A percentile compares a stretch with the other conserved stretches of the same genome.
phyloP scores from a whole-genome alignment of 2,113 vertebrate species.

The Orcinus orca region DNA sequence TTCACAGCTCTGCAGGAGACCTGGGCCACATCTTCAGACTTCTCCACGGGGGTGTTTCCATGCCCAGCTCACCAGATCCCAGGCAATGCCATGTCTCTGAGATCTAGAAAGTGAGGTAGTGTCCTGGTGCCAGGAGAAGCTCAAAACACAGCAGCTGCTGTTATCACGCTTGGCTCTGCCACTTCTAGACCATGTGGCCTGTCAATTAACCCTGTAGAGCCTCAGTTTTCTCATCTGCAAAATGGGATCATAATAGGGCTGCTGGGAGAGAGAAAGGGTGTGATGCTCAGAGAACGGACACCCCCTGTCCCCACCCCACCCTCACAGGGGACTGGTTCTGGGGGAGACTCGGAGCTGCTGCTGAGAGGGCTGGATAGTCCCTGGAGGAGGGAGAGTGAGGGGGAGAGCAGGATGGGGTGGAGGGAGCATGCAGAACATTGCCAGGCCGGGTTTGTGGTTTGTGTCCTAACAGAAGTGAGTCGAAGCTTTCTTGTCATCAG shows the following conservation, averaged over 20 bases:
- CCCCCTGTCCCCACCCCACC: accelerated
- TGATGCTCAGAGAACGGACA: not conserved
- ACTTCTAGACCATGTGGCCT: not conserved
- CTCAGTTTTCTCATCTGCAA: not conserved
- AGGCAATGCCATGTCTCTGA: accelerated
- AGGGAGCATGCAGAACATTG: not conserved
- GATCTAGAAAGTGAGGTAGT: not conserved
- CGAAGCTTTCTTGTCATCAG: conserved; percentile 84
- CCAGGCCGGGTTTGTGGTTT: conserved; percentile 34
- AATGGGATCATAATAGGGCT: not conserved
- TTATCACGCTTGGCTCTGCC: not conserved
- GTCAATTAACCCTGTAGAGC: accelerated
- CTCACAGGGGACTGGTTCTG: not conserved
- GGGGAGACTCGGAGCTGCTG: not conserved
- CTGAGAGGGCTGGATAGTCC: not conserved
- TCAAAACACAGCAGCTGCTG: not conserved
- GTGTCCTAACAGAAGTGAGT: conserved; percentile 70
- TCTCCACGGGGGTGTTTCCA: accelerated
- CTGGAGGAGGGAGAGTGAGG: not conserved
- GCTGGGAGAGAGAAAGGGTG: not conserved
- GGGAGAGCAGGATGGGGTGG: not conserved
- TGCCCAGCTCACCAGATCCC: not conserved
- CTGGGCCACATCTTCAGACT: not conserved
- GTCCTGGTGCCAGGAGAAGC: not conserved
- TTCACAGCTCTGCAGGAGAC: not conserved